Conservation (phyloP, 2,888 invertebrate genomes). For the Dyspetes luteomarginatus region DNA sequence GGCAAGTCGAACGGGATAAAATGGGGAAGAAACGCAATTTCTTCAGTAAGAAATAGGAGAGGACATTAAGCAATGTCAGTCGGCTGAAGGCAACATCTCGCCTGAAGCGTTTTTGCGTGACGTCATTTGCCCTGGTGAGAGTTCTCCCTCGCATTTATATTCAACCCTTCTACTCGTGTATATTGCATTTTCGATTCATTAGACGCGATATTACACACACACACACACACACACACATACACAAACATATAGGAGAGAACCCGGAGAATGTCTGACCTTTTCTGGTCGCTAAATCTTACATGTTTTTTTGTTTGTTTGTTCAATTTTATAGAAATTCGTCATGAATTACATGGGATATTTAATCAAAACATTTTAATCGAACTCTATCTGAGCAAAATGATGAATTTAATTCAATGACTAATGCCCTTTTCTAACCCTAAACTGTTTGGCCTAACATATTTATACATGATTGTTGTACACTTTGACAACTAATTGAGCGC, state of each 20-base stretch:
- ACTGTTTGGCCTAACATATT: too few species aligned
- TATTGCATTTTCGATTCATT: conserved; percentile 24
- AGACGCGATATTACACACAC: conserved; percentile 14
- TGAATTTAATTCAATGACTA: too few species aligned
- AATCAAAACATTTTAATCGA: too few species aligned
- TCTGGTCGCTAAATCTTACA: neutral
- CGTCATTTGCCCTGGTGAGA: conserved; percentile 41
- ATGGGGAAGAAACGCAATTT: conserved; percentile 67
- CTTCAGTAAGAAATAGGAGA: conserved; percentile 63
- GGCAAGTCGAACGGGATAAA: neutral
- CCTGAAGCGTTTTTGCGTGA: conserved; percentile 63
- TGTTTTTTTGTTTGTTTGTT: neutral
- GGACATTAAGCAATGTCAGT: conserved; percentile 73
- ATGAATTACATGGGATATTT: neutral
- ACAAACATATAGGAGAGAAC: neutral
- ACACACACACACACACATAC: neutral
- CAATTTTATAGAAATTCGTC: neutral
- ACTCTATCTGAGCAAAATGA: too few species aligned
- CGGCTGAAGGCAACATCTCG: conserved; percentile 53
- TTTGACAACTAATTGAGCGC: too few species aligned
- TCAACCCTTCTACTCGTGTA: conserved; percentile 6
- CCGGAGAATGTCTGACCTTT: neutral
- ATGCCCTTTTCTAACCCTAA: too few species aligned
- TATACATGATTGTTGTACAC: too few species aligned
- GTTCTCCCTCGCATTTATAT: conserved; percentile 44